Conservation (phyloP, 2,888 invertebrate genomes). For the Drepanosiphum platanoidis region DNA sequence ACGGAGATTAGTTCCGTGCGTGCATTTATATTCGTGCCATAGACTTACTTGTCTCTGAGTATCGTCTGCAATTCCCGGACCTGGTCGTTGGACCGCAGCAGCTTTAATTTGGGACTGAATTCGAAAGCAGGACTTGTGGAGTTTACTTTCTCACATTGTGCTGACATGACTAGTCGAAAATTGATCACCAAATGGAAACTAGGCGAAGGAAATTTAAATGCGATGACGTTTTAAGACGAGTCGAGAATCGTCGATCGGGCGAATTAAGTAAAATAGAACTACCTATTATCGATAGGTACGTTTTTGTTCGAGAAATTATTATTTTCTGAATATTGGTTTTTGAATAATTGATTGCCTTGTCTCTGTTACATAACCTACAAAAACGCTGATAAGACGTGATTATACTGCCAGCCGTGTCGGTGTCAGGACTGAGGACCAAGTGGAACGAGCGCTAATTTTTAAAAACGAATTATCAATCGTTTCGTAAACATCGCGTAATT, state of each 20-base stretch:
- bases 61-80: constrained; percentile 87
- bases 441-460: background rate
- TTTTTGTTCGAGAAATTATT: background rate
- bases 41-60: constrained; percentile 82
- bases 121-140: constrained; percentile 42
- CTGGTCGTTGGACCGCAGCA: constrained; percentile 80
- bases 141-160: constrained; percentile 54
- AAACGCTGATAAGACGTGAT: background rate
- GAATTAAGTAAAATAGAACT: background rate
- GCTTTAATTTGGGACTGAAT: constrained; percentile 71
- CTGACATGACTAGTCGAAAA: constrained; percentile 38
- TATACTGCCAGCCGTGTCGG: background rate
- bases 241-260: background rate
- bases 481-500: too few relatives aligned
- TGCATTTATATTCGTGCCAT: constrained; percentile 18
- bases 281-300: too few relatives aligned
- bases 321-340: background rate
- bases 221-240: background rate
- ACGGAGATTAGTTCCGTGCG: constrained; percentile 20
- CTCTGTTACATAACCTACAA: constrained; percentile 1
- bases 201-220: background rate
- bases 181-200: background rate
- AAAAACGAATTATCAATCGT: background rate
- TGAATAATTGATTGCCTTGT: background rate
- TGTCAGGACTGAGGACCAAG: too few relatives aligned